Evolutionary conservation across 1,140 invertebrate genomes (phyloP).

Genomic region (Drosophila subobscura): DNA sequence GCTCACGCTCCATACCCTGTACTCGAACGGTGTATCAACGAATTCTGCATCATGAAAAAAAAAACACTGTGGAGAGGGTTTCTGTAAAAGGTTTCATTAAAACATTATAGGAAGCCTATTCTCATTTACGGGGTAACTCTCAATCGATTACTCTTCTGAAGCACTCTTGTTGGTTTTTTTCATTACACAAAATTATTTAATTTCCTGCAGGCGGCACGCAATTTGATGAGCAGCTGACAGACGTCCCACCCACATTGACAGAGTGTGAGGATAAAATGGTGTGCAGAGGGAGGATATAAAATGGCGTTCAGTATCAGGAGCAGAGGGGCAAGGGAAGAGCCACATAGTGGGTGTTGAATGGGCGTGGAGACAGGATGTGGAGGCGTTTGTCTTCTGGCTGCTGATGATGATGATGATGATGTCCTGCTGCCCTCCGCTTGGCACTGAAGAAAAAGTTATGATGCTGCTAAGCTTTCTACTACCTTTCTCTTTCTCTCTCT

Average conservation of each 20-base stretch:
- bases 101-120: too few relatives aligned
- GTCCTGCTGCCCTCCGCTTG: conserved; percentile 38
- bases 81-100: too few relatives aligned
- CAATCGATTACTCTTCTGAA: too few relatives aligned
- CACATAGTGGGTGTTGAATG: too few relatives aligned
- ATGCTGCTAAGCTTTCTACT: conserved; percentile 36
- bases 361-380: not conserved
- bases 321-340: too few relatives aligned
- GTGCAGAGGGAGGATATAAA: not conserved
- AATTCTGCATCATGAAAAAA: too few relatives aligned
- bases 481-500: not conserved
- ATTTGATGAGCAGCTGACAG: conserved; percentile 72
- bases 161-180: conserved; percentile 23
- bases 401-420: conserved; percentile 38
- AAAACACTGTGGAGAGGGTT: too few relatives aligned
- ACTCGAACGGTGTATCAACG: too few relatives aligned
- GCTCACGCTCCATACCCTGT: too few relatives aligned
- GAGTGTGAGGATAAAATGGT: not conserved
- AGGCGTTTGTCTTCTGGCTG: conserved; percentile 28
- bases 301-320: not conserved
- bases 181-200: conserved; percentile 78
- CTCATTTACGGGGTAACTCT: too few relatives aligned
- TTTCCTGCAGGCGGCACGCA: conserved; percentile 72
- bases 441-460: conserved; percentile 47
- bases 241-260: conserved; percentile 16